These are phyloP conservation scores for Tragelaphus imberbis DNA, from an alignment of 2,113 vertebrate genomes.

Conservation along the genomic window DNA sequence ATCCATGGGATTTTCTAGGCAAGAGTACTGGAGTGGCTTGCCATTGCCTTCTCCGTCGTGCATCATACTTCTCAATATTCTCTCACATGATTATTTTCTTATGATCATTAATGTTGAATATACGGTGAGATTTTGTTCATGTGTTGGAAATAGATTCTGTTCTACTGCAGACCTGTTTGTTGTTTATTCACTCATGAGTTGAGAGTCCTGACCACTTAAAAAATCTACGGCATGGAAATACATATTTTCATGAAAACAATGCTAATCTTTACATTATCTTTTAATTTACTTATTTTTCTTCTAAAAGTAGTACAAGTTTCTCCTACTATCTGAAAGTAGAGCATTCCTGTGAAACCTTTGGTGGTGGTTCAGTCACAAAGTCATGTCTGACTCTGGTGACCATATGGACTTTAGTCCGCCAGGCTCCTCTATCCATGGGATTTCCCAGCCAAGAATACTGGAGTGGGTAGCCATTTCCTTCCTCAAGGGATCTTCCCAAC, in stretches of 20 bases:
- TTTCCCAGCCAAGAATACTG: background rate
- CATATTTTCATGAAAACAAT: background rate
- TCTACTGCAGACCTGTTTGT: background rate
- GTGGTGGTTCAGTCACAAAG: background rate
- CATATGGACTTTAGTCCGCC: background rate
- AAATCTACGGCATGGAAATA: background rate
- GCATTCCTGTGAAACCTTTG: background rate
- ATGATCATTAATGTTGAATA: background rate
- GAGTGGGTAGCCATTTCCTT: background rate
- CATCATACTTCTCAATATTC: background rate
- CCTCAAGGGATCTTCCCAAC: background rate
- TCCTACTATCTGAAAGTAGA: background rate
- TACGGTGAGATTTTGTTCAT: background rate
- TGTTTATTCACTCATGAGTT: background rate
- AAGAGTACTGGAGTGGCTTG: too few relatives aligned
- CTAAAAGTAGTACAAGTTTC: background rate
- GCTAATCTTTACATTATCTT: background rate
- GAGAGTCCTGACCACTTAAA: background rate
- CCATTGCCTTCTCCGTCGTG: too few relatives aligned
- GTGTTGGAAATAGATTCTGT: background rate
- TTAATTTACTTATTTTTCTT: background rate
- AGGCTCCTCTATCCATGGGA: background rate
- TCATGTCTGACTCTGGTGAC: background rate
- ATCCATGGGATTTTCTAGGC: too few relatives aligned
- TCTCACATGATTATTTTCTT: background rate